Percentiles rank a stretch among this genome's conserved stretches.
These are phyloP conservation scores for Apocheima hispidaria DNA, from an alignment of 2,888 invertebrate genomes.

Conservation along the genomic window DNA sequence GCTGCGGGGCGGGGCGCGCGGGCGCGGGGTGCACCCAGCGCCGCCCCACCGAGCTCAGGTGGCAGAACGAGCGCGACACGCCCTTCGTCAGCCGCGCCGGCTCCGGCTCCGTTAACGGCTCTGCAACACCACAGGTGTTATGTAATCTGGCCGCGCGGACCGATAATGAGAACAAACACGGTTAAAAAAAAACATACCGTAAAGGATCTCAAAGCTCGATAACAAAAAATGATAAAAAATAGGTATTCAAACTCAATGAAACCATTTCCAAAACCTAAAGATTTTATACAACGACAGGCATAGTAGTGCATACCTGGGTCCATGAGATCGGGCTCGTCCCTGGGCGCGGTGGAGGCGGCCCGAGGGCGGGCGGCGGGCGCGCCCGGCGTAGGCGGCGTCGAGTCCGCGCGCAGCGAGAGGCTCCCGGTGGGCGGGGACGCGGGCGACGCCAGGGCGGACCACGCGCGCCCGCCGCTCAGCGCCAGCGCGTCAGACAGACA, in stretches of 20 bases:
- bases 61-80: slow-evolving; percentile 81
- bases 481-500: slow-evolving; percentile 92
- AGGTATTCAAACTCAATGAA: not conserved
- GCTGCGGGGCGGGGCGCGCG: slow-evolving; percentile 71
- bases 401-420: slow-evolving; percentile 60
- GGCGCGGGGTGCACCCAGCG: slow-evolving; percentile 67
- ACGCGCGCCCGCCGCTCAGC: slow-evolving; percentile 79
- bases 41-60: slow-evolving; percentile 79
- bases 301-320: slow-evolving; percentile 58
- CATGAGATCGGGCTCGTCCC: slow-evolving; percentile 71
- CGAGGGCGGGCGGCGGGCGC: slow-evolving; percentile 52
- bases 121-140: slow-evolving; percentile 45
- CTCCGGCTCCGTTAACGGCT: slow-evolving; percentile 49
- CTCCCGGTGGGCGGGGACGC: slow-evolving; percentile 84
- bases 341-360: slow-evolving; percentile 70
- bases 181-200: no score
- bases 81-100: slow-evolving; percentile 72
- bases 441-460: slow-evolving; percentile 77
- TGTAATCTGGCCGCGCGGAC: no score
- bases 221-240: no score
- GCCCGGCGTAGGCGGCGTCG: slow-evolving; percentile 60
- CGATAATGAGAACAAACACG: no score
- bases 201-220: no score
- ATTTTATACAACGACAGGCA: not conserved
- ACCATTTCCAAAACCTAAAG: no score